These are phyloP conservation scores for Dryadula phaetusa DNA, from an alignment of 2,888 invertebrate genomes.

Conservation along the genomic window DNA sequence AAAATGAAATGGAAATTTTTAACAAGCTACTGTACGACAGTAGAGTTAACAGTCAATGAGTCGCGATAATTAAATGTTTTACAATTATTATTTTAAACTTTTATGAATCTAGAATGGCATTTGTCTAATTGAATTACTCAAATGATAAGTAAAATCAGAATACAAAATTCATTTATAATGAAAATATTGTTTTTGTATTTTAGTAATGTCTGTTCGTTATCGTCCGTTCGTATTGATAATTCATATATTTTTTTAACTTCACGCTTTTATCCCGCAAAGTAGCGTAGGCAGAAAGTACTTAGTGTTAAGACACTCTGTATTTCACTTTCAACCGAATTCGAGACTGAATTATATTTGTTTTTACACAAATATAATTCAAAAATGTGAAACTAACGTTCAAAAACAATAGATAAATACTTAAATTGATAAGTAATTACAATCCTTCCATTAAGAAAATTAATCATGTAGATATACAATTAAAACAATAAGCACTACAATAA, in stretches of 20 bases:
- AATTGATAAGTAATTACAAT: not conserved
- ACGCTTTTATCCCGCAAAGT: too few species aligned
- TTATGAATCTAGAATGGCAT: constrained; percentile 17
- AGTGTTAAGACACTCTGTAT: too few species aligned
- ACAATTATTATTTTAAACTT: constrained; percentile 52
- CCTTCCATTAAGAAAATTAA: not conserved
- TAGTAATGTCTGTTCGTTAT: too few species aligned
- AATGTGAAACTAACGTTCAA: too few species aligned
- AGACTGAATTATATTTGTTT: too few species aligned
- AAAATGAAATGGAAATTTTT: constrained; percentile 83
- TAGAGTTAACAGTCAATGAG: constrained; percentile 60
- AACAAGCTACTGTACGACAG: constrained; percentile 65
- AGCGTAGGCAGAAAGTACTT: too few species aligned
- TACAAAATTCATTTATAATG: not conserved
- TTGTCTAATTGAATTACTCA: constrained; percentile 6
- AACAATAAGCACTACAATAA: not conserved
- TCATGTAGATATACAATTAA: not conserved
- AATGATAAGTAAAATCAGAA: not conserved
- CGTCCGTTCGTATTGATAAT: too few species aligned
- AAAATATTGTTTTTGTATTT: not conserved
- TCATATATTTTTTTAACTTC: too few species aligned
- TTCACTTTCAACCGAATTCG: too few species aligned
- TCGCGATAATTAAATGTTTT: constrained; percentile 68
- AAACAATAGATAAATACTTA: too few species aligned
- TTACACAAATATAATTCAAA: too few species aligned